These are phyloP conservation scores for Lanistes nyassanus DNA, from an alignment of 1,140 invertebrate genomes.

Conservation along the genomic window DNA sequence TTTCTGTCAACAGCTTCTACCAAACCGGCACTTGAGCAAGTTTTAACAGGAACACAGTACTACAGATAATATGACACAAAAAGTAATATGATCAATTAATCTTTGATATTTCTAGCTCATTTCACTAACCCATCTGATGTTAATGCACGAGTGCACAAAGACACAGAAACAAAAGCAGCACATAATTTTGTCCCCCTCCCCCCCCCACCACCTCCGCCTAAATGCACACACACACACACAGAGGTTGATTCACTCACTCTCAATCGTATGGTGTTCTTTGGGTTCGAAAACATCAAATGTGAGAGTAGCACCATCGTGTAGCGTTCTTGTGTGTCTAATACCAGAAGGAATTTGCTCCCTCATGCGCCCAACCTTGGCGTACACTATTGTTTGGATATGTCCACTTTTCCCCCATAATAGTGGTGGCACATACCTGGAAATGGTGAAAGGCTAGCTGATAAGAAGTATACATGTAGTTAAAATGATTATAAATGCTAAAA, in stretches of 20 bases:
- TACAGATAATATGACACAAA: too few species aligned
- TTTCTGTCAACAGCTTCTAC: too few species aligned
- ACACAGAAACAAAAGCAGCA: background rate
- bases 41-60: too few species aligned
- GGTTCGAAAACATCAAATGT: slow-evolving; percentile 94
- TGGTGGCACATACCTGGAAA: slow-evolving; percentile 87
- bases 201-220: too few species aligned
- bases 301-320: slow-evolving; percentile 86
- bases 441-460: slow-evolving; percentile 9
- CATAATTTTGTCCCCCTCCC: background rate
- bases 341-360: slow-evolving; percentile 87
- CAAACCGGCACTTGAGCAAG: too few species aligned
- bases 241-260: slow-evolving; percentile 43
- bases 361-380: slow-evolving; percentile 88
- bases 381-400: slow-evolving; percentile 90
- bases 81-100: background rate
- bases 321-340: slow-evolving; percentile 77
- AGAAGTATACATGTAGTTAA: background rate
- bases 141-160: too few species aligned
- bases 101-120: too few species aligned
- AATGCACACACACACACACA: too few species aligned
- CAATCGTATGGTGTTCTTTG: slow-evolving; percentile 66
- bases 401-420: slow-evolving; percentile 93
- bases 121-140: too few species aligned
- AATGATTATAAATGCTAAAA: background rate